Percentiles rank a stretch among this genome's conserved stretches.
phyloP scores from a whole-genome alignment of 2,888 invertebrate genomes.

The Tenthredo amoena region DNA sequence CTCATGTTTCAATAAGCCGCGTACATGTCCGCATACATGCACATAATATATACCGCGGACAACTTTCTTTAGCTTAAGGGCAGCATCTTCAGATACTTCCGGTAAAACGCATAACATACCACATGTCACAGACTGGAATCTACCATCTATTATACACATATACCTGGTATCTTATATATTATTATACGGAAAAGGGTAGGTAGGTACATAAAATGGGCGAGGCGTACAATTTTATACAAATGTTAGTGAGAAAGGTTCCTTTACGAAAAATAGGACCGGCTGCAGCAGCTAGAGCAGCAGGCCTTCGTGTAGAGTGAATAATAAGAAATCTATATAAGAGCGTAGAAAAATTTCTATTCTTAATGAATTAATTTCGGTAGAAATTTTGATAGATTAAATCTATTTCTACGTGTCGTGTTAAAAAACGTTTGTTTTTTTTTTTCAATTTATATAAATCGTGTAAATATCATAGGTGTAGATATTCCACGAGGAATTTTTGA shows the following conservation, averaged over 20 bases:
- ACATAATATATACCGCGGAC: too few species aligned
- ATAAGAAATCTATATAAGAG: not conserved
- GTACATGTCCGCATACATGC: not conserved
- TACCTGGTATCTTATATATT: not conserved
- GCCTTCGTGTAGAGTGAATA: not conserved
- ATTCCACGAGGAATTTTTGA: too few species aligned
- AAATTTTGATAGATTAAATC: too few species aligned
- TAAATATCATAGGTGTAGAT: too few species aligned
- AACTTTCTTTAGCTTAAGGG: slow-evolving; percentile 4
- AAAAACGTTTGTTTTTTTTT: too few species aligned
- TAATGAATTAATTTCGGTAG: too few species aligned
- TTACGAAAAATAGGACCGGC: not conserved
- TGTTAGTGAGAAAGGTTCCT: not conserved
- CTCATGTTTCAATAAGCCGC: not conserved
- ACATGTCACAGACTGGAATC: not conserved
- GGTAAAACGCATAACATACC: not conserved
- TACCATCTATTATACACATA: too few species aligned
- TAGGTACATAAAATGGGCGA: not conserved
- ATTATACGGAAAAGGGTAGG: not conserved
- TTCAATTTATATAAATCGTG: too few species aligned
- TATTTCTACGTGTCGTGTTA: too few species aligned
- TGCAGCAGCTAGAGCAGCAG: not conserved
- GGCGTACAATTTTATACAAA: not conserved
- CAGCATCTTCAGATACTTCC: slow-evolving; percentile 10
- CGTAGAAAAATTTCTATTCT: too few species aligned